Percentiles rank a stretch among this genome's conserved stretches.
Conservation (phyloP, 2,888 invertebrate species). For the Caenorhabditis panamensis region DNA sequence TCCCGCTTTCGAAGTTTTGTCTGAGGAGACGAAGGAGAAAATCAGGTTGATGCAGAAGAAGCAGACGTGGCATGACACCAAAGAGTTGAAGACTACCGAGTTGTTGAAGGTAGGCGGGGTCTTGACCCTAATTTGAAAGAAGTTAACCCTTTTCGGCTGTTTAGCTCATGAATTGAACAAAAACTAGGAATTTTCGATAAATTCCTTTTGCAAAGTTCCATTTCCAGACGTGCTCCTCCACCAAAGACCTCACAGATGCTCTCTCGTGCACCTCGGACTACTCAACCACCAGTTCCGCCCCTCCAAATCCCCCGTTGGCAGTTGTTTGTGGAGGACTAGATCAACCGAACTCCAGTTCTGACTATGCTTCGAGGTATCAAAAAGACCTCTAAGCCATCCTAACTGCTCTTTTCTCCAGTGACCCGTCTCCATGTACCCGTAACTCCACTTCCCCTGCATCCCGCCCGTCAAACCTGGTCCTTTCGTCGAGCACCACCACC, state of each 20-base stretch:
- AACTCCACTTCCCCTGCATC: conserved; percentile 65
- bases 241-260: conserved; percentile 68
- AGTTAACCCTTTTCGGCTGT: conserved; percentile 6
- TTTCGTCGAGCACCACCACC: conserved; percentile 23
- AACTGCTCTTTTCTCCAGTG: conserved; percentile 58
- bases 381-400: neutral
- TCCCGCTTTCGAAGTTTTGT: conserved; percentile 74
- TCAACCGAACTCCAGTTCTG: conserved; percentile 65
- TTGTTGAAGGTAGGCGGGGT: conserved; percentile 51
- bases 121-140: too few relatives aligned
- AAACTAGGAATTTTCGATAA: neutral
- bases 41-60: conserved; percentile 75
- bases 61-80: conserved; percentile 67
- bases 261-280: conserved; percentile 74
- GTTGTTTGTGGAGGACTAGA: conserved; percentile 59
- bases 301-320: conserved; percentile 58
- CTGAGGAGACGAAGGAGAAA: conserved; percentile 77
- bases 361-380: conserved; percentile 73
- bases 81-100: conserved; percentile 36
- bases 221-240: conserved; percentile 59
- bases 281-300: conserved; percentile 74
- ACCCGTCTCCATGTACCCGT: conserved; percentile 68
- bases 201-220: neutral
- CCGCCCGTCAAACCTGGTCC: conserved; percentile 45
- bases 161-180: conserved; percentile 22